Evolutionary conservation across 2,797 vertebrate genomes (phyloP), one percentile per base, ranked within the genome.

Genomic region (Hypotaenidia okinawae): DNA sequence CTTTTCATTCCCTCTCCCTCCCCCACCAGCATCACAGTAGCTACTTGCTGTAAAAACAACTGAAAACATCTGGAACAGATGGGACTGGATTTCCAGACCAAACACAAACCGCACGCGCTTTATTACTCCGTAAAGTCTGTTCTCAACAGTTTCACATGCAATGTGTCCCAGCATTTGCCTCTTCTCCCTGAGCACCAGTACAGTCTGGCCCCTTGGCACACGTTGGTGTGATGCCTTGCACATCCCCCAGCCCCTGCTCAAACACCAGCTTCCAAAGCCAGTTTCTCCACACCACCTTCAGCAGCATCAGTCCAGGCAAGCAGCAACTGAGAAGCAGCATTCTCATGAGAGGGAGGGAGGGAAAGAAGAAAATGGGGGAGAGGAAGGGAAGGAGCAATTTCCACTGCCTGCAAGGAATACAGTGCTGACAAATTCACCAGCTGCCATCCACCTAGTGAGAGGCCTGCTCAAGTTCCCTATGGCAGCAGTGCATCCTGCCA

Each of bases 61-160:
- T 82, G 84, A 89, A 93, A 96, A 92, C 94, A 96, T 77, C 94
- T 95, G 92, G 89, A 94, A 66, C 87, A 94, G 90, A 83, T 91
- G 90, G 80, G 69, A 39, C 15, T 22, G 64, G 59, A 73, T 90
- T 92, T 95, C 55, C 81, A 84, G 79, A 47, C 67, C 80, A 37
- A 79, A 68, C 24, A 47, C 32, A 86, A 91, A 75, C 78, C 21
- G 1, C 83, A 76, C 19, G 2, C 5, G 1, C 39, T 77, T 77
- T 66, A 90, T 77, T 72, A 32, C 76, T 76, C 32, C 1, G 1
- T 23, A 3, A 81, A 91, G 37, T 18, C 90, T 21, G 7, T 27
- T 13, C 49, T 82, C 22, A 45, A 45, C 10, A 4, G 16, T 30
- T 39, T 51, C 45, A 14, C 66, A 23, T 45, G 7, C 9, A 27